A percentile compares a stretch with the other conserved stretches of the same genome.
Evolutionary conservation across 2,113 vertebrate genomes (phyloP).

Genomic region (Girardinichthys multiradiatus): DNA sequence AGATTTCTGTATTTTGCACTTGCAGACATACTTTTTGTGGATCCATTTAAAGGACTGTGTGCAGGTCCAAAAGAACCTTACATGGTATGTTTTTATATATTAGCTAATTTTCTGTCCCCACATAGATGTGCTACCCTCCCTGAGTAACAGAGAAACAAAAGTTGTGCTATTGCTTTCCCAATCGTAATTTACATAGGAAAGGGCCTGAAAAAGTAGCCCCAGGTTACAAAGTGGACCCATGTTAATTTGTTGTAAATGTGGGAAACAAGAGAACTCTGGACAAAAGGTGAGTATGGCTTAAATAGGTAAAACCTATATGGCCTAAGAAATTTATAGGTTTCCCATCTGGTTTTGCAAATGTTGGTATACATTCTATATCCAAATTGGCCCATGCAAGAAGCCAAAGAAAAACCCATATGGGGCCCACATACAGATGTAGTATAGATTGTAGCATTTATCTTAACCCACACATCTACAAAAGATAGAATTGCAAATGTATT

Average conservation of each 20-base stretch:
- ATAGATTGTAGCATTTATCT: background rate
- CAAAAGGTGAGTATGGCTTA: background rate
- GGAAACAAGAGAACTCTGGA: background rate
- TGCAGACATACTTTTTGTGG: constrained; percentile 94
- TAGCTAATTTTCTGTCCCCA: background rate
- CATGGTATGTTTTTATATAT: constrained; percentile 77
- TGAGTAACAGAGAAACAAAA: background rate
- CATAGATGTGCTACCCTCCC: background rate
- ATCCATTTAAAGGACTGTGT: constrained; percentile 90
- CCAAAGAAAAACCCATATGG: background rate
- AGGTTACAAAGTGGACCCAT: background rate
- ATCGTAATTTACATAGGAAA: background rate
- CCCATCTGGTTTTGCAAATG: background rate
- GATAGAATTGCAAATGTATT: background rate
- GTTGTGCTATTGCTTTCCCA: background rate
- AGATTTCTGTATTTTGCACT: constrained; percentile 16
- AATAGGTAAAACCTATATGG: too few relatives aligned
- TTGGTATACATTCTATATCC: background rate
- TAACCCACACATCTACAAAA: background rate
- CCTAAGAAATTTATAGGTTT: too few relatives aligned
- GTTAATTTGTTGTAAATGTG: background rate
- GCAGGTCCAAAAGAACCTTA: constrained; percentile 86
- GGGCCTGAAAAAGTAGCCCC: background rate
- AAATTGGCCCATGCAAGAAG: background rate
- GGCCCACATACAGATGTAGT: background rate